Conservation (phyloP, 2,888 invertebrate species). For the Drosophila paranaensis region DNA sequence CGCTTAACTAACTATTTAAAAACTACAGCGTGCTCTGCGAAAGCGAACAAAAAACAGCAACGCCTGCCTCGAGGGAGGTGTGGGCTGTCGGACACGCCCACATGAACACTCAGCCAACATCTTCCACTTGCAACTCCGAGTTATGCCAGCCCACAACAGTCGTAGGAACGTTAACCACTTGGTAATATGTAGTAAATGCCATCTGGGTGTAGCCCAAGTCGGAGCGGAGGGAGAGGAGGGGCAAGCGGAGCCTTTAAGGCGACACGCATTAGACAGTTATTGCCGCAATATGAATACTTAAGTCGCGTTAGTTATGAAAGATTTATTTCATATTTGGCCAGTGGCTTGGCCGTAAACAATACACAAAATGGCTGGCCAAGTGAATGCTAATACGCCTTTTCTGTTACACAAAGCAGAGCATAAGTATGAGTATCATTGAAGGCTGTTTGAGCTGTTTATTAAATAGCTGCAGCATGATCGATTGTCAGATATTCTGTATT, state of each 20-base stretch:
- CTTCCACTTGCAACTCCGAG: constrained; percentile 25
- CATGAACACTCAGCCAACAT: constrained; percentile 13
- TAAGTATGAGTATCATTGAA: neutral
- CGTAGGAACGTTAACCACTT: constrained; percentile 28
- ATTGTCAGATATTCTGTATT: neutral
- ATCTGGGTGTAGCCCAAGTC: constrained; percentile 22
- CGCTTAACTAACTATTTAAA: constrained; percentile 74
- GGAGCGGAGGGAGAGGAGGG: neutral
- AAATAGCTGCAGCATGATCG: neutral
- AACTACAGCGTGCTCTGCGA: constrained; percentile 51
- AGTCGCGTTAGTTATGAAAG: constrained; percentile 1
- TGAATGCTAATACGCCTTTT: neutral
- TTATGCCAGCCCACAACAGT: constrained; percentile 44
- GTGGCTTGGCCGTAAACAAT: neutral
- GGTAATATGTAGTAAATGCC: constrained; percentile 61
- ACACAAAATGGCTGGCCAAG: neutral
- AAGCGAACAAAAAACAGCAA: neutral
- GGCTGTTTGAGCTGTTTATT: neutral
- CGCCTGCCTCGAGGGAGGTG: constrained; percentile 4
- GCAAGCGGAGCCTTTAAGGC: constrained; percentile 1
- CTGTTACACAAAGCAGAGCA: neutral
- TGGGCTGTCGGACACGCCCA: constrained; percentile 27
- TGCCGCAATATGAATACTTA: constrained; percentile 22
- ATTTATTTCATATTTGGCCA: constrained; percentile 14
- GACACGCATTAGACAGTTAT: constrained; percentile 35